Percentiles rank a stretch among this genome's conserved stretches.
phyloP scores from a whole-genome alignment of 2,888 invertebrate genomes.

The Pharmacophagus antenor region DNA sequence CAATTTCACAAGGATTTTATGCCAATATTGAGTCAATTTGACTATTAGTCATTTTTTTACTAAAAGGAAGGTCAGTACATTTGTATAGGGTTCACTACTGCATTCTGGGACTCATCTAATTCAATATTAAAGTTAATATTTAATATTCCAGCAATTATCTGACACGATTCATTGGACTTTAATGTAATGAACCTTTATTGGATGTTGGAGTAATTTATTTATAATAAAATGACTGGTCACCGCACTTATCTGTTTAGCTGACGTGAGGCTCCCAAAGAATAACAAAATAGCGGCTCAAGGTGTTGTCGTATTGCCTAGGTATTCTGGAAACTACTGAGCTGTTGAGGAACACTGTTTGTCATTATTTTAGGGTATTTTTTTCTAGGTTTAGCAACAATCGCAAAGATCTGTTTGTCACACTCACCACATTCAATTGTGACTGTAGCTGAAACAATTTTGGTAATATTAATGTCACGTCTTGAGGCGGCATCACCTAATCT shows the following conservation, averaged over 20 bases:
- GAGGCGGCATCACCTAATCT: constrained; percentile 72
- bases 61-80: constrained; percentile 72
- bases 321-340: constrained; percentile 45
- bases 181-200: constrained; percentile 69
- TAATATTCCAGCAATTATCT: constrained; percentile 78
- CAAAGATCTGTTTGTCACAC: constrained; percentile 64
- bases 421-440: constrained; percentile 62
- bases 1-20: constrained; percentile 29
- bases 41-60: constrained; percentile 32
- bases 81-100: constrained; percentile 57
- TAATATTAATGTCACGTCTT: constrained; percentile 76
- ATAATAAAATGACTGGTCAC: constrained; percentile 64
- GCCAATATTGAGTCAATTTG: constrained; percentile 15
- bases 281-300: constrained; percentile 53
- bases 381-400: constrained; percentile 72
- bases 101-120: constrained; percentile 62
- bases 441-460: constrained; percentile 66
- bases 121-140: constrained; percentile 79
- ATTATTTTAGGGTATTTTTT: constrained; percentile 79
- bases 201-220: constrained; percentile 75
- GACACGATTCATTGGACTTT: constrained; percentile 75
- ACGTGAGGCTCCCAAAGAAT: constrained; percentile 55
- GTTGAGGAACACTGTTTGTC: constrained; percentile 51
- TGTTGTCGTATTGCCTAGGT: constrained; percentile 46
- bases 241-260: constrained; percentile 66